Conservation (phyloP, 2,797 vertebrate genomes). For the Mastacembelus armatus region DNA sequence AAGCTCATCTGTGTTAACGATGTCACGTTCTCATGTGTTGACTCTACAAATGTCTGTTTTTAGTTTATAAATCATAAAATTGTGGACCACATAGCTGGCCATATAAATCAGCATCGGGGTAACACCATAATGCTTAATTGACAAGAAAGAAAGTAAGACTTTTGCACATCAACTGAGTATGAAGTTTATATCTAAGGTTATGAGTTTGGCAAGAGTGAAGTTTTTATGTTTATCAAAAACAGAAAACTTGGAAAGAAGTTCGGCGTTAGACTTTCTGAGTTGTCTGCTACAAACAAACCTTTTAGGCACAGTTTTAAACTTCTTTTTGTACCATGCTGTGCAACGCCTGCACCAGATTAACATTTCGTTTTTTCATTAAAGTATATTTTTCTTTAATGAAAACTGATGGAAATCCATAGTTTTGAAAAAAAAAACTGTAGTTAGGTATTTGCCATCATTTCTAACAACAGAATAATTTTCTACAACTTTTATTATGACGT, state of each 20-base stretch:
- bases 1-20: no score
- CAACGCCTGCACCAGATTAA: slow-evolving; percentile 21
- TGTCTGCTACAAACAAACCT: slow-evolving; percentile 46
- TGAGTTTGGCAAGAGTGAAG: slow-evolving; percentile 15
- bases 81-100: neutral
- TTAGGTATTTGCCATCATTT: no score
- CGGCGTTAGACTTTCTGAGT: slow-evolving; percentile 12
- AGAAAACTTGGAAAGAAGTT: slow-evolving; percentile 37
- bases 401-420: no score
- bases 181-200: slow-evolving; percentile 2
- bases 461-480: no score
- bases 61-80: neutral
- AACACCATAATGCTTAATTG: neutral
- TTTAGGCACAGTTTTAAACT: slow-evolving; percentile 27
- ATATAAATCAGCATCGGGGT: neutral
- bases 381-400: no score
- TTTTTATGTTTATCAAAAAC: slow-evolving; percentile 28
- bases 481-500: no score
- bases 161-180: slow-evolving; percentile 7
- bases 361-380: no score
- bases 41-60: neutral
- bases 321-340: slow-evolving; percentile 34
- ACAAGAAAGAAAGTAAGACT: neutral
- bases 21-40: neutral
- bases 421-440: no score